These are phyloP conservation scores for Seira sanloemensis DNA, from an alignment of 2,888 invertebrate genomes.

Conservation along the genomic window DNA sequence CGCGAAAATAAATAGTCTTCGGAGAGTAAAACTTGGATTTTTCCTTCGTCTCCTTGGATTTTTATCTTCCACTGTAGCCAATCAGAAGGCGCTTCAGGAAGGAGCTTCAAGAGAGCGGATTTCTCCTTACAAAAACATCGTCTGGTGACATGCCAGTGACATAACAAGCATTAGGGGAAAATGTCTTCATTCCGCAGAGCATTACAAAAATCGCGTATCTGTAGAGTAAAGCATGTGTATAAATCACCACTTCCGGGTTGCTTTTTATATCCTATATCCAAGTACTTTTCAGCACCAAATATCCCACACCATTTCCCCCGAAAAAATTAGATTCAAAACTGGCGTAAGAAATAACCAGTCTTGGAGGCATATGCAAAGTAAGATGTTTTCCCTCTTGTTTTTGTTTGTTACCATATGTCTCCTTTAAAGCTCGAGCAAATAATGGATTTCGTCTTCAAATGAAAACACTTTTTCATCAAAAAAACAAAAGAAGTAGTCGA, in stretches of 20 bases:
- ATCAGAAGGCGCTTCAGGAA: background rate
- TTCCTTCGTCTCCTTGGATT: background rate
- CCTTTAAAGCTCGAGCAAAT: background rate
- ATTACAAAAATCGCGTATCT: background rate
- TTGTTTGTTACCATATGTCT: background rate
- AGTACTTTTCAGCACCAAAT: background rate
- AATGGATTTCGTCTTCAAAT: slow-evolving; percentile 5
- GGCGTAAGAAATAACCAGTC: slow-evolving; percentile 8
- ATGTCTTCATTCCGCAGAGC: background rate
- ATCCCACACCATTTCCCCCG: background rate
- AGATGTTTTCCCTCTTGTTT: background rate
- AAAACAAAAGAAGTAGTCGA: slow-evolving; percentile 4
- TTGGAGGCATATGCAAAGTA: background rate
- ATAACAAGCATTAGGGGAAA: slow-evolving; percentile 1
- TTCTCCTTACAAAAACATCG: background rate
- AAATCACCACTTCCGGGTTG: background rate
- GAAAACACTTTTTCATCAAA: background rate
- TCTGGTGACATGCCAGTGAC: slow-evolving; percentile 1
- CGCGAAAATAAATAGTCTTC: background rate
- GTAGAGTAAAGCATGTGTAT: background rate
- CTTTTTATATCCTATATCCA: background rate
- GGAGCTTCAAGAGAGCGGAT: background rate
- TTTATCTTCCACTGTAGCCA: background rate
- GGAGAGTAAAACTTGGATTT: background rate
- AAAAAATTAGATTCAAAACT: background rate